These are phyloP conservation scores for Drosophila nr. fundita DNA, from an alignment of 2,888 invertebrate genomes.

Conservation along the genomic window DNA sequence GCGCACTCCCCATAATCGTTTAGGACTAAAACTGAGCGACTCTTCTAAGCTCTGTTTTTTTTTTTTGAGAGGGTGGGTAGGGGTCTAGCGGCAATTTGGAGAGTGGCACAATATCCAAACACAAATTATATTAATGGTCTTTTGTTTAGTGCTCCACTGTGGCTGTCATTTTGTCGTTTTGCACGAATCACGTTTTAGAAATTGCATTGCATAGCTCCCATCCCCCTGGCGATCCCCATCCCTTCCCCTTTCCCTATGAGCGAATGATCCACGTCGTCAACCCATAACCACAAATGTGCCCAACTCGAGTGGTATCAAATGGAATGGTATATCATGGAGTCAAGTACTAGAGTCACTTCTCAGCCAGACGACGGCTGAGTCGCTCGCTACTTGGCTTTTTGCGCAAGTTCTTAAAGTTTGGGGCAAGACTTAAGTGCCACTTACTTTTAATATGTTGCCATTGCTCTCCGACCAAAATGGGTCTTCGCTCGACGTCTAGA, in stretches of 20 bases:
- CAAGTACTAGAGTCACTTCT: slow-evolving; percentile 51
- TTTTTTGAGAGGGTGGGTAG: not conserved
- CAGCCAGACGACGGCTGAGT: slow-evolving; percentile 44
- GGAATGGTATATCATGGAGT: slow-evolving; percentile 15
- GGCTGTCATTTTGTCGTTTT: slow-evolving; percentile 73
- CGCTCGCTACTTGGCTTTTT: slow-evolving; percentile 45
- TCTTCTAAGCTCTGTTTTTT: slow-evolving; percentile 2
- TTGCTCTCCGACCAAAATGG: slow-evolving; percentile 75
- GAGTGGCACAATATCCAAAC: slow-evolving; percentile 73
- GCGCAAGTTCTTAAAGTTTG: slow-evolving; percentile 67
- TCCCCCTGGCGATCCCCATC: not conserved
- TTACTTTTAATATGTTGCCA: slow-evolving; percentile 77
- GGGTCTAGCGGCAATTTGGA: slow-evolving; percentile 44
- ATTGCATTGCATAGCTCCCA: slow-evolving; percentile 66
- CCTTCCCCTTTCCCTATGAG: not conserved
- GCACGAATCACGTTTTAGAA: slow-evolving; percentile 82
- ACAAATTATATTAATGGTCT: slow-evolving; percentile 81
- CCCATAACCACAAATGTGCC: slow-evolving; percentile 64
- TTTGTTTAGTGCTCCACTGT: slow-evolving; percentile 65
- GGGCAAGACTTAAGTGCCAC: slow-evolving; percentile 70
- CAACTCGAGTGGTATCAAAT: slow-evolving; percentile 24
- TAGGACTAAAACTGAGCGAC: slow-evolving; percentile 53
- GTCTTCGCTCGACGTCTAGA: slow-evolving; percentile 26
- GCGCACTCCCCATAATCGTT: slow-evolving; percentile 62
- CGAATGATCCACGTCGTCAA: slow-evolving; percentile 54